Evolutionary conservation across 2,113 vertebrate species (phyloP).

Genomic region (Potamarius usumacintae): DNA sequence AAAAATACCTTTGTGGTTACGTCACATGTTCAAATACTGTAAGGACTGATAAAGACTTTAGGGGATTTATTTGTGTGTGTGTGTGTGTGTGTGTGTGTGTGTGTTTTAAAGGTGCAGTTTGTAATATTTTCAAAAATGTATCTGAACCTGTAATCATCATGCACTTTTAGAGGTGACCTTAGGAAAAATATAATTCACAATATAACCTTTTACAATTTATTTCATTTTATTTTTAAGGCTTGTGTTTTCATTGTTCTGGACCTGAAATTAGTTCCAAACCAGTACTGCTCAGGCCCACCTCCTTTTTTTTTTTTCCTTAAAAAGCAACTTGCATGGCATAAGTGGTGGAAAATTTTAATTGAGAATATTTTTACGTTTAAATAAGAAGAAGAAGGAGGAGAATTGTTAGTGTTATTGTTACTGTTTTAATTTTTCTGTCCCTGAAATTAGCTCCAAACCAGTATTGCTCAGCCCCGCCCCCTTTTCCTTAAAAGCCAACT

Average conservation of each 20-base stretch:
- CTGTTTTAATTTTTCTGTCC: not conserved
- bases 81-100: not conserved
- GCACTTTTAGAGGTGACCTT: not conserved
- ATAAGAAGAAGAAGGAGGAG: not conserved
- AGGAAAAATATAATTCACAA: not conserved
- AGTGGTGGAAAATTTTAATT: not conserved
- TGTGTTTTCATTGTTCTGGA: not conserved
- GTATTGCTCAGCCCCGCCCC: not conserved
- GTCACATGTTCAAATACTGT: not conserved
- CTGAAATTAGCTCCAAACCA: not conserved
- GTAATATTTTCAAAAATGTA: not conserved
- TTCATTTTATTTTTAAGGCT: not conserved
- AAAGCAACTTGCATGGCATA: not conserved
- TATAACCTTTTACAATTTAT: not conserved
- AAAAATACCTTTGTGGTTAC: not conserved
- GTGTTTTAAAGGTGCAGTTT: conserved; percentile 3
- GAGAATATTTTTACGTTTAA: too few species aligned
- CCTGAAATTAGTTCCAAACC: not conserved
- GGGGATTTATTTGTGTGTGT: not conserved
- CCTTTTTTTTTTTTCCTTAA: not conserved
- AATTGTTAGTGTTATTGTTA: not conserved
- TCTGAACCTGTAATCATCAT: not conserved
- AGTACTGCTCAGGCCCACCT: not conserved
- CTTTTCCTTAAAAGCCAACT: not conserved
- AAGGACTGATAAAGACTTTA: not conserved